Evolutionary conservation across 2,888 invertebrate species (phyloP).

Genomic region (Drosophila prolongata): DNA sequence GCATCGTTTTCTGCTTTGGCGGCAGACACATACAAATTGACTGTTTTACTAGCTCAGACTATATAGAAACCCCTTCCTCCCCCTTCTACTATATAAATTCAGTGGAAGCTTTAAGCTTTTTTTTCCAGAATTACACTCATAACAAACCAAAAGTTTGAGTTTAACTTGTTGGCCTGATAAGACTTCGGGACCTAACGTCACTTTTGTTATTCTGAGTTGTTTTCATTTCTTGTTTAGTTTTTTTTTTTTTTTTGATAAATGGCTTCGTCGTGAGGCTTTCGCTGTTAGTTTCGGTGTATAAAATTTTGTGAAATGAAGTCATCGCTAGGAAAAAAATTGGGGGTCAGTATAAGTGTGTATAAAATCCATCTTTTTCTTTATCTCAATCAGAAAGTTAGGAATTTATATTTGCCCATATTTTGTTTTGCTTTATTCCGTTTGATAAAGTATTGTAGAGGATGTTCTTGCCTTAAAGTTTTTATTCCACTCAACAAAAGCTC

Average conservation of each 20-base stretch:
- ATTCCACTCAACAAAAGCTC: slow-evolving; percentile 56
- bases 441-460: slow-evolving; percentile 15
- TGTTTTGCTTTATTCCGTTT: slow-evolving; percentile 8
- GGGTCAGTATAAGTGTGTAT: slow-evolving; percentile 7
- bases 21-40: slow-evolving; percentile 40
- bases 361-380: slow-evolving; percentile 17
- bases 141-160: slow-evolving; percentile 56
- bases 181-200: slow-evolving; percentile 54
- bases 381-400: slow-evolving; percentile 24
- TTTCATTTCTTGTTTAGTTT: slow-evolving; percentile 9
- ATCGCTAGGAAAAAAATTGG: slow-evolving; percentile 51
- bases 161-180: slow-evolving; percentile 48
- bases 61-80: not conserved
- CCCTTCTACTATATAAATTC: not conserved
- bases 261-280: slow-evolving; percentile 50
- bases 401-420: slow-evolving; percentile 4
- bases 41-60: slow-evolving; percentile 16
- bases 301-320: slow-evolving; percentile 69
- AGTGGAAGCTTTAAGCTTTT: slow-evolving; percentile 40
- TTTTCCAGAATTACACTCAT: slow-evolving; percentile 52
- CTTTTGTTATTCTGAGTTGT: slow-evolving; percentile 33
- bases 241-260: slow-evolving; percentile 66
- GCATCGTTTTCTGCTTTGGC: slow-evolving; percentile 61
- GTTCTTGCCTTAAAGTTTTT: not conserved
- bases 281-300: slow-evolving; percentile 55